Base-by-base conservation (phyloP, 2,797 vertebrate genomes). In the Varecia variegata region DNA sequence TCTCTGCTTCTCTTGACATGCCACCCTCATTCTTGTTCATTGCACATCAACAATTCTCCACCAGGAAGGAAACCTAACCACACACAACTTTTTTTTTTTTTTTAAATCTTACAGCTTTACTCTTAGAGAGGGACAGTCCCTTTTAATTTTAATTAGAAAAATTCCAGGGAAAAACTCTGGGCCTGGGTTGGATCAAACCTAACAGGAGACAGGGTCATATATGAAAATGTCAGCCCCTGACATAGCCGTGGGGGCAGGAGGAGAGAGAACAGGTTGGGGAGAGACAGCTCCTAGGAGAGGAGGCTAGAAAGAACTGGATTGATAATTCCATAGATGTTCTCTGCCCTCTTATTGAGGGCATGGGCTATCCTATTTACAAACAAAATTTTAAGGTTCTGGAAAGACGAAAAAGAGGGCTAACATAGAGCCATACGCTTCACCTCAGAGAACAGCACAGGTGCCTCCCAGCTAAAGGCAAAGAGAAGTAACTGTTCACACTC, bases 141-240 rank as follows among this genome's bases (percentile, higher is more conserved):
- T 93, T 15, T 80, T 32, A 27, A 77, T 86, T 90, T 96, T 90
- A 76, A 85, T 60, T 82, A 84, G 68, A 83, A 94, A 94, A 95
- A 80, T 73, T n/a, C 20, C 56, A 45, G 20, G 15, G 30, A 88
- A 70, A 90, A 54, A 32, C 13, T 82, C 11, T 52, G 62, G 38
- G 56, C 2, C 15, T 10, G 38, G 15, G 17, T 71, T 65, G 27
- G 27, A 56, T 68, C 56, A 56, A 68, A 96, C 13, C 81, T 68
- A 71, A 81, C 18, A 60, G 62, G 15, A 80, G 56, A 65, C 45
- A 40, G 40, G 43, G 9, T 93, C 0, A 1, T 43, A 32, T 38
- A 86, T 54, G 52, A 89, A 87, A 79, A 79, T 20, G 21, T 87
- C 7, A 35, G 47, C 40, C 58, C 35, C 35, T 50, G 4, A 68